phyloP scores from a whole-genome alignment of 2,888 invertebrate species.

The Leptopilina drosophilae region DNA sequence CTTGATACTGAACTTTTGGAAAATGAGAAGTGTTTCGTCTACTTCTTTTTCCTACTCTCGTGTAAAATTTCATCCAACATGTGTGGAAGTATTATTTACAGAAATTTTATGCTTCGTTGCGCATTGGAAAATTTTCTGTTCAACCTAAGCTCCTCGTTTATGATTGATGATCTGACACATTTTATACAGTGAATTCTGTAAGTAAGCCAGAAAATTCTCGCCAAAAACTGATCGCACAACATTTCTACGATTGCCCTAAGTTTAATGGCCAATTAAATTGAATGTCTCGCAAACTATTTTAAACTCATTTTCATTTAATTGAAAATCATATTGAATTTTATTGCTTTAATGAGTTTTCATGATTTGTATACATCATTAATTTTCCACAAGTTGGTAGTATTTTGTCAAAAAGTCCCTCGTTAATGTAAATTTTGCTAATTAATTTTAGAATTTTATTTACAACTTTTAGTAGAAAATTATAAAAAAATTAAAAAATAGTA shows the following conservation, averaged over 20 bases:
- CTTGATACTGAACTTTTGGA: slow-evolving; percentile 54
- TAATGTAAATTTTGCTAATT: background rate
- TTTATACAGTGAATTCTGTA: background rate
- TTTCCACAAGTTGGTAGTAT: background rate
- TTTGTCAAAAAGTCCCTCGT: background rate
- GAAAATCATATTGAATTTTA: slow-evolving; percentile 12
- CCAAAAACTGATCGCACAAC: slow-evolving; percentile 13
- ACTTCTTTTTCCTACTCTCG: slow-evolving; percentile 14
- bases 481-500: too few species aligned
- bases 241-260: background rate
- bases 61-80: slow-evolving; percentile 12
- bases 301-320: background rate
- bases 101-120: slow-evolving; percentile 26
- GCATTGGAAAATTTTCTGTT: background rate
- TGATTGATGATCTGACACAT: slow-evolving; percentile 7
- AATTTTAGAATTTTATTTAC: background rate
- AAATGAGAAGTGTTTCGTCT: background rate
- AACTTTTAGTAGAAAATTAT: too few species aligned
- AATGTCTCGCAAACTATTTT: background rate
- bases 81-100: slow-evolving; percentile 2
- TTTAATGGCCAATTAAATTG: slow-evolving; percentile 10
- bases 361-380: background rate
- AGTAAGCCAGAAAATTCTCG: slow-evolving; percentile 4
- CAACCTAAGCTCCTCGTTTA: background rate
- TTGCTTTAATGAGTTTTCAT: background rate